phyloP scores from a whole-genome alignment of 2,888 invertebrate species.

The Mythimna pallens region DNA sequence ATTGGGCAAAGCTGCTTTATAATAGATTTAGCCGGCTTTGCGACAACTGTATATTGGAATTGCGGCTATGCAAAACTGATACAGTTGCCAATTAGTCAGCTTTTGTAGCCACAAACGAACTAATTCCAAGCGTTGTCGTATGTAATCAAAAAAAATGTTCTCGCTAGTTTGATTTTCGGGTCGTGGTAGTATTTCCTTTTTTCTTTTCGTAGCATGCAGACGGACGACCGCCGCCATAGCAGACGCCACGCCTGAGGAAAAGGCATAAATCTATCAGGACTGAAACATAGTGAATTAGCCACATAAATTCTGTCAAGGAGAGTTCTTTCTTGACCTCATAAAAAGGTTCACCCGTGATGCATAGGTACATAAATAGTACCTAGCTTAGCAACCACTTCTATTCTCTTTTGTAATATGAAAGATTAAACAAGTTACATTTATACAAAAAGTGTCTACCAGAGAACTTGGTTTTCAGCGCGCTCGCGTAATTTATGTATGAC shows the following conservation, averaged over 20 bases:
- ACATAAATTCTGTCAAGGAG: conserved; percentile 69
- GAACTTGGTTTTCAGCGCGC: conserved; percentile 86
- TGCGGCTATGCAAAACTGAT: conserved; percentile 71
- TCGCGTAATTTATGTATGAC: conserved; percentile 90
- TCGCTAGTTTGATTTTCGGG: conserved; percentile 10
- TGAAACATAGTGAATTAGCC: conserved; percentile 73
- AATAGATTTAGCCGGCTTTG: conserved; percentile 75
- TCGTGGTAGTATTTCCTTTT: conserved; percentile 2
- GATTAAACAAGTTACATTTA: conserved; percentile 71
- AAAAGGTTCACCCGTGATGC: conserved; percentile 51
- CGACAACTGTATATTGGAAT: conserved; percentile 70
- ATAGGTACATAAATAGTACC: conserved; percentile 23
- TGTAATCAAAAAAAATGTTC: conserved; percentile 40
- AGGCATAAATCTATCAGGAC: conserved; percentile 74
- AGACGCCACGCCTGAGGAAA: conserved; percentile 66
- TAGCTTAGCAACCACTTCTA: conserved; percentile 23
- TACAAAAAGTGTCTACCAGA: conserved; percentile 84
- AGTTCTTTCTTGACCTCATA: conserved; percentile 63
- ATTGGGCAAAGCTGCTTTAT: conserved; percentile 76
- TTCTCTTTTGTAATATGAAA: conserved; percentile 58
- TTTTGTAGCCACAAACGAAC: conserved; percentile 65
- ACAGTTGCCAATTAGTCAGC: conserved; percentile 74
- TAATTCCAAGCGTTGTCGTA: conserved; percentile 47
- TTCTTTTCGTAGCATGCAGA: conserved; percentile 29
- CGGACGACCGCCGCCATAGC: conserved; percentile 36